A percentile compares a stretch with the other conserved stretches of the same genome.
phyloP scores from a whole-genome alignment of 2,797 vertebrate genomes.

The Sarcophilus harrisii region DNA sequence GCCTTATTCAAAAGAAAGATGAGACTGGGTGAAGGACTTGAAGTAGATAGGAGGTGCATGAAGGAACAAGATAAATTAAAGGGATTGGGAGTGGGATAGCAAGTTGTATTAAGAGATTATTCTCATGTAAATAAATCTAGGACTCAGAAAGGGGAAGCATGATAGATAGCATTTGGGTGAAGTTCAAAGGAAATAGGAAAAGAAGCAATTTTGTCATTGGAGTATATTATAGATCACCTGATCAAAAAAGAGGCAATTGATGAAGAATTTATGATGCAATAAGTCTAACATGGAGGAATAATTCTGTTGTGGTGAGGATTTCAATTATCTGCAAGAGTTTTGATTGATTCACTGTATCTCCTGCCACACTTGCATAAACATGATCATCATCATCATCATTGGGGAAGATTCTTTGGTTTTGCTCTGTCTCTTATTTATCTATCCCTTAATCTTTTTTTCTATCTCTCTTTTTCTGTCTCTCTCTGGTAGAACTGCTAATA shows the following conservation, averaged over 20 bases:
- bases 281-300: background rate
- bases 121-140: background rate
- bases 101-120: background rate
- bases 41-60: too few relatives aligned
- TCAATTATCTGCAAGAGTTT: background rate
- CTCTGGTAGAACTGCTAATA: background rate
- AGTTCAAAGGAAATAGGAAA: background rate
- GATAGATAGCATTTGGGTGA: background rate
- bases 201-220: background rate
- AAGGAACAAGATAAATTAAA: background rate
- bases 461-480: background rate
- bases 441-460: background rate
- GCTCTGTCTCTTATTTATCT: background rate
- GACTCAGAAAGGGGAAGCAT: background rate
- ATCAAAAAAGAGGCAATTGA: background rate
- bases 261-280: background rate
- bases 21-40: too few relatives aligned
- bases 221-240: background rate
- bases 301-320: background rate
- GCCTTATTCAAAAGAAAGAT: background rate
- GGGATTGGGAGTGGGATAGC: background rate
- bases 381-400: too few relatives aligned
- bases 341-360: too few relatives aligned
- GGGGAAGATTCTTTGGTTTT: too few relatives aligned
- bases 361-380: too few relatives aligned